Base-by-base conservation (phyloP, 92 coral and sea anemone species). In the Porites rus region DNA sequence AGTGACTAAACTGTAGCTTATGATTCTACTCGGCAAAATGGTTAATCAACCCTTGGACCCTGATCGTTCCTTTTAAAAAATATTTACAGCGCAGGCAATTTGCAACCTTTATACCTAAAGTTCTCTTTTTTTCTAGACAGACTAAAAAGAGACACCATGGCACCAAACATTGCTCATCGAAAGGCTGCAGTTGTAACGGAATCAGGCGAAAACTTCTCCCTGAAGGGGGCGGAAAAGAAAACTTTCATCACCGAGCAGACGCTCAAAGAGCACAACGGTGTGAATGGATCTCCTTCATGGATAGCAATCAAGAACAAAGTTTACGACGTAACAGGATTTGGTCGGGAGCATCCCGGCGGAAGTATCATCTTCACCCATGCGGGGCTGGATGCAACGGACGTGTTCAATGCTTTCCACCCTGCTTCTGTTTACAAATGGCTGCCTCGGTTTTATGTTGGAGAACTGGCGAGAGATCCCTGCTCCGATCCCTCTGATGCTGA, bases 381-480 rank as follows among this genome's bases (percentile, higher is more conserved):
- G 16, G 98, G 98, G 75, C 96, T 89, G 69, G 97, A 94, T 61
- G 94, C 96, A 38, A 86, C 95, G 20, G 94, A 93, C 69, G 94
- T 96, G 80, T 96, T 96, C 94, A 92, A 91, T 68, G 99, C 99
- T 56, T 94, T 96, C 88, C 99, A 96, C 76, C 95, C 99, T 31
- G 92, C 90, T n/a, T 90, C 96, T 91, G 85, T 94, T 38, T 83
- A 94, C 79, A 93, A 91, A 75, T 90, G 89, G 80, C 92, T 96
- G 21, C 96, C 99, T 14, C 80, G 90, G n/a, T 96, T 96, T 77
- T 89, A 72, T 65, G 93, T 96, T 90, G 96, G 99, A 10, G 83
- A 79, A 62, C 20, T 79, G 31, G 74, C 24, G 10, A 51, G 52
- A 20, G 83, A 79, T 79, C 22, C 63, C 10, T 11, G 38, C 59